These are phyloP conservation scores for Nyleta sp. DNA, from an alignment of 2,888 invertebrate species.

Conservation along the genomic window DNA sequence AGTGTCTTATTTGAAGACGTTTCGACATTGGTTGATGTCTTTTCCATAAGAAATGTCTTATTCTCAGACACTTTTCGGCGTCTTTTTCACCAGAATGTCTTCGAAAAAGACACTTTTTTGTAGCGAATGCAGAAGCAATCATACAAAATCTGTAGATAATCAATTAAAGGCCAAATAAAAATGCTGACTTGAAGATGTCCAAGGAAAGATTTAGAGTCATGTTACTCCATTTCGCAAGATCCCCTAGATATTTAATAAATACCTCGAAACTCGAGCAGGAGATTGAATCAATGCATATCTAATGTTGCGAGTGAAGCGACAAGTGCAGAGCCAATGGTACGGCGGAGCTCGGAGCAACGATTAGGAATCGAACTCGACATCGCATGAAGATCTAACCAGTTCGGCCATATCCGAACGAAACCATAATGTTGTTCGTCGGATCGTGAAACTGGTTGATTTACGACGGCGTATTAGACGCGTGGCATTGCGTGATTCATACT, in stretches of 20 bases:
- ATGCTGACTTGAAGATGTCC: no score
- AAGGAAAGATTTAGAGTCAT: no score
- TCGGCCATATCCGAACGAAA: conserved; percentile 15
- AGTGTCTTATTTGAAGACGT: no score
- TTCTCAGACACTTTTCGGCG: no score
- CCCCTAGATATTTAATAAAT: not conserved
- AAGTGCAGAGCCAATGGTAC: not conserved
- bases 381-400: conserved; percentile 20
- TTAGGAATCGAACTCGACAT: conserved; percentile 34
- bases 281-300: conserved; percentile 21
- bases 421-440: conserved; percentile 41
- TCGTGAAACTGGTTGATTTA: conserved; percentile 71
- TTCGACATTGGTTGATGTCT: no score
- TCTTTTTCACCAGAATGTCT: no score
- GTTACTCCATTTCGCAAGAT: not conserved
- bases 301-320: conserved; percentile 16
- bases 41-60: no score
- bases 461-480: conserved; percentile 73
- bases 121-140: no score
- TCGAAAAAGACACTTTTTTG: no score
- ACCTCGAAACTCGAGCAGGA: not conserved
- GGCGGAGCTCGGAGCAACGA: not conserved
- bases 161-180: no score
- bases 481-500: conserved; percentile 72
- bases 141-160: not conserved